Evolutionary conservation across 2,888 invertebrate species (phyloP), one percentile per base, ranked within the genome.

Genomic region (Conus canariensis): DNA sequence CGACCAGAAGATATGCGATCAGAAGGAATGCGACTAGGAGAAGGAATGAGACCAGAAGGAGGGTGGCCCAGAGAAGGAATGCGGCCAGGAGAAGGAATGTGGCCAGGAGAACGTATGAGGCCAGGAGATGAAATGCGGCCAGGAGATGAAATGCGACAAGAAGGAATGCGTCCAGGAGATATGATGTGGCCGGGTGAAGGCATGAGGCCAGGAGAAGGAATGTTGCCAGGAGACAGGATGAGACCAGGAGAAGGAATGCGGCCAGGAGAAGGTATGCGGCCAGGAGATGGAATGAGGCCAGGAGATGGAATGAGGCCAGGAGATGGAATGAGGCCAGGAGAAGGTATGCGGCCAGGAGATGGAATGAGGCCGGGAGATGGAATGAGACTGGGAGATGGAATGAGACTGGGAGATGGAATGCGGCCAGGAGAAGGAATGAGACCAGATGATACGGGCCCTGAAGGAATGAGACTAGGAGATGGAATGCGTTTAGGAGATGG

Each of bases 201-300:
- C 25, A 77, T 77, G 77, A 10, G 82, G 19, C 56, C 58, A 6
- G 82, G 82, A 19, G 82, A 83, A 7, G 58, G 56, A 30, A 83
- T 83, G 82, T 19, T 19, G 9, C 82, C 58, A 58, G 82, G 82
- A 9, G 82, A 83, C 9, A 58, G 82, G 9, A 83, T 83, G 82
- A 25, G 82, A 19, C 82, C 82, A 83, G 82, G 82, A 56, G 82
- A 58, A 22, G 45, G 80, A 56, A 80, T 80, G 82, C 82, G 58
- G 16, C 58, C 82, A 6, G 82, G 82, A 6, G 82, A 83, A 9
- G 82, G 56, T 1, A 83, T 83, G 82, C 58, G 58, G 8, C 82
- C 82, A 22, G 82, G 82, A 22, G 82, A 83, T 3, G 74, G 74
- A 74, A 80, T 80, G 80, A 0, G 45, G 30, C 45, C 45, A 0